phyloP scores from a whole-genome alignment of 2,888 invertebrate species.

The Xestoiulus laeticollis region DNA sequence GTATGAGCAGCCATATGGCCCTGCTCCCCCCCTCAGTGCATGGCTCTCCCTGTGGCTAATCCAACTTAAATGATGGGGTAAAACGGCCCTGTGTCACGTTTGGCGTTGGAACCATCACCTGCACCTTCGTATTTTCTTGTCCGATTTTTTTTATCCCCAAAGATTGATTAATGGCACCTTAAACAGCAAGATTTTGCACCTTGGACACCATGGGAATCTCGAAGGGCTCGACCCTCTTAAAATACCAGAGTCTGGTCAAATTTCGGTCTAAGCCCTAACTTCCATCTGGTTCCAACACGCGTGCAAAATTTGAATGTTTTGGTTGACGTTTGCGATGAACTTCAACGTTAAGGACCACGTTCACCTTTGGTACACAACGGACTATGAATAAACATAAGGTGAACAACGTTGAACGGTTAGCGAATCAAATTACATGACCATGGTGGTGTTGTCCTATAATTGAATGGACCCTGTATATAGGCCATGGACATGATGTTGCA shows the following conservation, averaged over 20 bases:
- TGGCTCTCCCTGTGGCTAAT: conserved; percentile 37
- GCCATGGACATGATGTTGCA: too few relatives aligned
- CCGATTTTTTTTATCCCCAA: not conserved
- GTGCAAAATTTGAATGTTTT: not conserved
- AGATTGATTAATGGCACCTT: conserved; percentile 34
- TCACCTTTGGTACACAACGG: not conserved
- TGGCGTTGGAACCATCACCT: conserved; percentile 10
- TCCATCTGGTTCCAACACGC: conserved; percentile 5
- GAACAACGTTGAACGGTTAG: not conserved
- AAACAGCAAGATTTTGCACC: not conserved
- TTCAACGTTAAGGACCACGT: not conserved
- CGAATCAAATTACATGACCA: not conserved
- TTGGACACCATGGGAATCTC: not conserved
- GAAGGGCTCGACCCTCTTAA: not conserved
- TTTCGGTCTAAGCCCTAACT: not conserved
- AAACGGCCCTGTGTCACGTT: not conserved
- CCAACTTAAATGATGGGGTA: conserved; percentile 20
- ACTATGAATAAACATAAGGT: not conserved
- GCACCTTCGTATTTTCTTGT: conserved; percentile 18
- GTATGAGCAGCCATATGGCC: not conserved
- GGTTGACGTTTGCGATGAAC: conserved; percentile 19
- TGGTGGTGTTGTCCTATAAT: not conserved
- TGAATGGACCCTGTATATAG: too few relatives aligned
- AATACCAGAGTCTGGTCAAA: not conserved
- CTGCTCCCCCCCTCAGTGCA: not conserved